These are phyloP conservation scores for Empidonax traillii DNA, from an alignment of 2,113 vertebrate genomes.

Conservation along the genomic window DNA sequence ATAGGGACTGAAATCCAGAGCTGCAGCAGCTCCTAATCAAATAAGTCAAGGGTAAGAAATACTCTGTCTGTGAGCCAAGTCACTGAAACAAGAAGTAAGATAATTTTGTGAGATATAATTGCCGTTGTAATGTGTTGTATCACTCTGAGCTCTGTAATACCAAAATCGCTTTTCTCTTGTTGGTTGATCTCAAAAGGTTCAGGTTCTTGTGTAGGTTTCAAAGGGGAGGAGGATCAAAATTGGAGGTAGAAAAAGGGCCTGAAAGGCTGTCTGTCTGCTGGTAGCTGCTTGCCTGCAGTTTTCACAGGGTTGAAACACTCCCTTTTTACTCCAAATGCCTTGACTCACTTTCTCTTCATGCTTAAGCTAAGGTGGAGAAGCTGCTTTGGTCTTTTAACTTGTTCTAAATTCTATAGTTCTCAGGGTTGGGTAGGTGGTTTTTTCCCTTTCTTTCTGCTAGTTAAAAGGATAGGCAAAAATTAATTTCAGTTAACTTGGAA, in stretches of 20 bases:
- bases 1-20: not conserved
- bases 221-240: not conserved
- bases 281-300: not conserved
- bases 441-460: not conserved
- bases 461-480: not conserved
- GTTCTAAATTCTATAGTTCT: not conserved
- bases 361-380: not conserved
- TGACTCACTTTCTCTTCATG: not conserved
- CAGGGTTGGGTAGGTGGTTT: not conserved
- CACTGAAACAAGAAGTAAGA: not conserved
- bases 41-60: not conserved
- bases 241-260: not conserved
- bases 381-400: not conserved
- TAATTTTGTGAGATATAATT: not conserved
- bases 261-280: not conserved
- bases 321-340: not conserved
- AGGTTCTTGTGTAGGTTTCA: not conserved
- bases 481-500: not conserved
- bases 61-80: not conserved
- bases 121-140: not conserved
- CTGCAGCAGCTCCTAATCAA: not conserved
- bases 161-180: accelerated
- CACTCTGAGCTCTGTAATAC: not conserved
- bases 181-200: not conserved
- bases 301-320: not conserved